A percentile compares a stretch with the other conserved stretches of the same genome.
phyloP scores from a whole-genome alignment of 1,140 invertebrate species.

The Rhyacophila brunnea region DNA sequence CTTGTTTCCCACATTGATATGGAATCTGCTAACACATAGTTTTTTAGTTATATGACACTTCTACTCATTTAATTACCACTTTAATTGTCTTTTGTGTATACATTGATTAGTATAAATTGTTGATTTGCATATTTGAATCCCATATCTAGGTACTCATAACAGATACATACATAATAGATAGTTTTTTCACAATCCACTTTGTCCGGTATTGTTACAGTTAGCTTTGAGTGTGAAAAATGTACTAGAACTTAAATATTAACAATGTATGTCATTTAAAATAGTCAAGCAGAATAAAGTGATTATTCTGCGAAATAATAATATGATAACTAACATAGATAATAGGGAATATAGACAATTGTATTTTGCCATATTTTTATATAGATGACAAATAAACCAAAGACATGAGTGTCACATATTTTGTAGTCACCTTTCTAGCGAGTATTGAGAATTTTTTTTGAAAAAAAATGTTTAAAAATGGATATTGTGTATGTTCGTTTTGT shows the following conservation, averaged over 20 bases:
- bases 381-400: slow-evolving; percentile 30
- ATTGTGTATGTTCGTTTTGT: slow-evolving; percentile 24
- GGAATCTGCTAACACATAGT: too few species aligned
- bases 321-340: slow-evolving; percentile 24
- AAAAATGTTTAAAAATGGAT: slow-evolving; percentile 4
- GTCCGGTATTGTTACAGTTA: neutral
- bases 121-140: too few species aligned
- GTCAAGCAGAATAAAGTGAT: neutral
- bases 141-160: too few species aligned
- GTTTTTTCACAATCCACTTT: neutral
- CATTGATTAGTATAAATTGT: too few species aligned
- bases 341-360: slow-evolving; percentile 34
- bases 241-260: slow-evolving; percentile 6
- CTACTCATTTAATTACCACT: too few species aligned
- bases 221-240: slow-evolving; percentile 7
- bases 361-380: slow-evolving; percentile 38
- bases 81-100: too few species aligned
- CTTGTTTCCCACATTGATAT: too few species aligned
- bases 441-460: slow-evolving; percentile 3
- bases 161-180: neutral
- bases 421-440: slow-evolving; percentile 27
- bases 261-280: slow-evolving; percentile 4
- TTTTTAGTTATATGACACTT: too few species aligned
- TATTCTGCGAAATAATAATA: slow-evolving; percentile 4
- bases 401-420: slow-evolving; percentile 34